Evolutionary conservation across 1,140 invertebrate species (phyloP), one percentile per base, ranked within the genome.

Genomic region (Pseudomyrmex sp.): DNA sequence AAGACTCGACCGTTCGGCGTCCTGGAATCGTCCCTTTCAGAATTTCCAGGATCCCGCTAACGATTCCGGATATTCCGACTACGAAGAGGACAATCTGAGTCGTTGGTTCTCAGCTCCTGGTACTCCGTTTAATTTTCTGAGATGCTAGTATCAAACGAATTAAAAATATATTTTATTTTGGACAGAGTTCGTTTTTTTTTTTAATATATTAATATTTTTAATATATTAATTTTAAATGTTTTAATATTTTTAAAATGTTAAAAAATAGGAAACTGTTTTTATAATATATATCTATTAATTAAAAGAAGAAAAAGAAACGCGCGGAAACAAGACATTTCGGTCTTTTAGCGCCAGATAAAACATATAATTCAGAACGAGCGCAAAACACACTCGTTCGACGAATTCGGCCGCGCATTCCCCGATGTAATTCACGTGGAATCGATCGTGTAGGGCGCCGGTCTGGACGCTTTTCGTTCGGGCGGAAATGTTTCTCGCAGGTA

Each of bases 401-500:
- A 87, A 87, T 84, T 73, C 73, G 79, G 61, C 73, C 73, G 68
- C 82, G 85, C 85, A 88, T 88, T 88, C 86, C 85, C 80, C 56
- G 82, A 84, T 88, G 85, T 87, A 88, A 88, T 88, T 88, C 86
- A 87, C 86, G 86, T 88, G 86, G 86, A 88, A 88, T 88, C 86
- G 86, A 88, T 88, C 80, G 68, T 70, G 85, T 70, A 52, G 69
- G 54, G 68, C 74, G 18, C 62, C 52, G 66, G 61, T 35, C 50
- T 15, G 54, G 54, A 54, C 50, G 48, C 75, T 87, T 86, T 87
- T 79, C 85, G 73, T 69, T 84, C 80, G 62, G 48, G 61, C 86
- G 85, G 85, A 88, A 88, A 88, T 87, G 85, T 87, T 88, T 84
- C 76, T 80, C 85, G 85, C 80, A 88, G 86, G 85, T 88, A 87